A percentile compares a stretch with the other conserved stretches of the same genome.
Conservation (phyloP, 2,797 vertebrate genomes). For the Sarcoramphus papa region DNA sequence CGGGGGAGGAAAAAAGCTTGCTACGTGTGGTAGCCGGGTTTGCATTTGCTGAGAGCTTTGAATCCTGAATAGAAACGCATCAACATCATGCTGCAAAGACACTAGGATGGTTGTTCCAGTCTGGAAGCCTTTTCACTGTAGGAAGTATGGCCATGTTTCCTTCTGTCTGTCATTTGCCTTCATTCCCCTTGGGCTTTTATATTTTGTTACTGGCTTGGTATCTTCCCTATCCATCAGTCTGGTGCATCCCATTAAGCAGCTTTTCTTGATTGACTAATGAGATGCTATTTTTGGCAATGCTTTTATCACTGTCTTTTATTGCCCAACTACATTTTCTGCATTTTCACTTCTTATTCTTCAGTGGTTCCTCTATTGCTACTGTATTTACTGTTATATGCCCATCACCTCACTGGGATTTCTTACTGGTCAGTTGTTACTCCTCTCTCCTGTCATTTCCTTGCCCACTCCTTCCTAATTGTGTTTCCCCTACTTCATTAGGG, state of each 20-base stretch:
- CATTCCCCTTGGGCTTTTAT: not conserved
- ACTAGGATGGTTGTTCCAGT: not conserved
- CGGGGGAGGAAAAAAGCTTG: not conserved
- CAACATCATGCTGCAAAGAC: not conserved
- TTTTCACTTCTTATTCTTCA: not conserved
- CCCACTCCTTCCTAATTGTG: not conserved
- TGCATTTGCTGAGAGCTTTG: not conserved
- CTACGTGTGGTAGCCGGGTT: not conserved
- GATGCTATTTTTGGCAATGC: conserved; percentile 24
- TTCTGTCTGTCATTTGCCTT: not conserved
- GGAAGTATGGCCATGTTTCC: not conserved
- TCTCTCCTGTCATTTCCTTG: not conserved
- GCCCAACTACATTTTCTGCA: not conserved
- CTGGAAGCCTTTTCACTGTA: not conserved
- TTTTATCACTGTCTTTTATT: not conserved
- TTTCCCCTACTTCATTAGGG: not conserved
- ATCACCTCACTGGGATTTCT: not conserved
- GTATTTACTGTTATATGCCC: not conserved
- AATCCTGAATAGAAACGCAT: not conserved
- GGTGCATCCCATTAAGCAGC: not conserved
- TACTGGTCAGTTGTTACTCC: not conserved
- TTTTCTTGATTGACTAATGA: conserved; percentile 45
- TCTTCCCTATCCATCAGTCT: not conserved
- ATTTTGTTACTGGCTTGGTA: not conserved
- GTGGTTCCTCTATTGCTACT: not conserved